Percentiles rank a stretch among this genome's conserved stretches.
phyloP scores from a whole-genome alignment of 2,113 vertebrate genomes.

The Penelope pileata region DNA sequence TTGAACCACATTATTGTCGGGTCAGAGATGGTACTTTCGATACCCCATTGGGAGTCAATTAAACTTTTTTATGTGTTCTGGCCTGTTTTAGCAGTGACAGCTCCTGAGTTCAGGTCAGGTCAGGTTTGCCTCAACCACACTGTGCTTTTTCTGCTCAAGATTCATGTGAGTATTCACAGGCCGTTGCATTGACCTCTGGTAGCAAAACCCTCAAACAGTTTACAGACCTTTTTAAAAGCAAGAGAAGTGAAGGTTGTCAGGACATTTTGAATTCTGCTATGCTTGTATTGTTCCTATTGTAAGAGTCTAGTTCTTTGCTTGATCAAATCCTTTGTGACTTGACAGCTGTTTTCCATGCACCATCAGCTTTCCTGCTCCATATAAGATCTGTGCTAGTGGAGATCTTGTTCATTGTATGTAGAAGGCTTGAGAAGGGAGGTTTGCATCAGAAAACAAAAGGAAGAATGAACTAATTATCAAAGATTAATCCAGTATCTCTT shows the following conservation, averaged over 20 bases:
- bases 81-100: not conserved
- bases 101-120: not conserved
- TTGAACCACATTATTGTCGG: not conserved
- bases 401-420: not conserved
- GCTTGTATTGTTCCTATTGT: not conserved
- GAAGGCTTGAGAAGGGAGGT: not conserved
- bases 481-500: not conserved
- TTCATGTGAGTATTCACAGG: not conserved
- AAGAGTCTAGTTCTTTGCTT: not conserved
- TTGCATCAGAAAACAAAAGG: not conserved
- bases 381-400: not conserved
- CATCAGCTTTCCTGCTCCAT: not conserved
- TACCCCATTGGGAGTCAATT: constrained; percentile 33
- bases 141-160: not conserved
- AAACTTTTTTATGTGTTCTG: not conserved
- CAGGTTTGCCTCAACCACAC: not conserved
- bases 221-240: not conserved
- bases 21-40: not conserved
- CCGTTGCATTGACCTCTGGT: not conserved
- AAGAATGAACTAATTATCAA: not conserved
- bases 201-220: not conserved
- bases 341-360: not conserved
- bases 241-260: not conserved
- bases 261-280: not conserved
- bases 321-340: not conserved